Conservation (phyloP, 2,113 vertebrate genomes). For the Todiramphus saurophagus region DNA sequence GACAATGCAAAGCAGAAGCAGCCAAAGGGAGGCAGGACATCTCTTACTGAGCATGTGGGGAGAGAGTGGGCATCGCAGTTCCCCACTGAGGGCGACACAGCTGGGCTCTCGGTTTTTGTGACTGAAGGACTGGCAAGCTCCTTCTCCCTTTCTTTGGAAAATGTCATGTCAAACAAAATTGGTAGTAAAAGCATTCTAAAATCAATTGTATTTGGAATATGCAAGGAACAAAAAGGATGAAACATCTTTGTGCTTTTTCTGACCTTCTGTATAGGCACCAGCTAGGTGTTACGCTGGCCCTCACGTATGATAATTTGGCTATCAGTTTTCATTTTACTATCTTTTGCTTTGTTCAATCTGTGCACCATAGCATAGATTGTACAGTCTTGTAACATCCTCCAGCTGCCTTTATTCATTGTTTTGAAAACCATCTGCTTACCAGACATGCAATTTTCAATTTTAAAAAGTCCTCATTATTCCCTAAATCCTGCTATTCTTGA, state of each 20-base stretch:
- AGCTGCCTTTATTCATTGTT: slow-evolving; percentile 18
- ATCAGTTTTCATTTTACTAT: neutral
- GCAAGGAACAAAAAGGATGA: neutral
- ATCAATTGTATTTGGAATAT: neutral
- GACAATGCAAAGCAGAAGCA: neutral
- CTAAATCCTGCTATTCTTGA: slow-evolving; percentile 18
- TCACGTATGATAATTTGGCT: neutral
- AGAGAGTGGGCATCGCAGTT: no score
- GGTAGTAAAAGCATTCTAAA: neutral
- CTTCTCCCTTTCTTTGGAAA: neutral
- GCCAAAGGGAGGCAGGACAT: neutral
- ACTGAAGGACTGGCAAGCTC: neutral
- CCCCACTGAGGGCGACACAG: neutral
- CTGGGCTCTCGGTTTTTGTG: neutral
- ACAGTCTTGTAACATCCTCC: neutral
- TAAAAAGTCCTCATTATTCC: slow-evolving; percentile 33
- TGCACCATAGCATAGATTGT: neutral
- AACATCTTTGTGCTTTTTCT: neutral
- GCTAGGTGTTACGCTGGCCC: neutral
- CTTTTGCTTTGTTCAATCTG: neutral
- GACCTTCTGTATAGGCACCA: neutral
- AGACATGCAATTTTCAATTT: slow-evolving; percentile 36
- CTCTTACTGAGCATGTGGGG: rapidly evolving
- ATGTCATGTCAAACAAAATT: neutral
- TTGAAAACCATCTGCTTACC: neutral